Evolutionary conservation across 1,140 invertebrate genomes (phyloP).

Genomic region (Cyrtorhinus lividipennis): DNA sequence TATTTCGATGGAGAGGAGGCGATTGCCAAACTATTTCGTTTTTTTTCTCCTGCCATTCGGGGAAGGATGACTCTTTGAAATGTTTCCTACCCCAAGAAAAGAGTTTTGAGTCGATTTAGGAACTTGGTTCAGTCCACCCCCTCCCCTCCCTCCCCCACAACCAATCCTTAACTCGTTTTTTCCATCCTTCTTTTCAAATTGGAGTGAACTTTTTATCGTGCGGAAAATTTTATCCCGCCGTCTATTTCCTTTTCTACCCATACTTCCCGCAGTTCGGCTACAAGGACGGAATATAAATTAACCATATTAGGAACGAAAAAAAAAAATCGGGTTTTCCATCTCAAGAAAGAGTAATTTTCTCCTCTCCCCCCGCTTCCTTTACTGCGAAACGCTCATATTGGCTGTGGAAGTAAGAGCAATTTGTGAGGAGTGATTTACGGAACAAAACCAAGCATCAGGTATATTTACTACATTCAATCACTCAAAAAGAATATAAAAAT

Average conservation of each 20-base stretch:
- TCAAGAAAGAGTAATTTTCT: not conserved
- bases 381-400: no score
- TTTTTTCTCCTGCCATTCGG: not conserved
- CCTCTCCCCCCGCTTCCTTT: no score
- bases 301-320: not conserved
- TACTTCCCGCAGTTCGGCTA: not conserved
- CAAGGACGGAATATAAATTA: not conserved
- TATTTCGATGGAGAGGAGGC: not conserved
- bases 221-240: not conserved
- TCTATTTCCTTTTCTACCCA: not conserved
- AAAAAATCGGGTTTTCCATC: not conserved
- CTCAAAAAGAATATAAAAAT: no score
- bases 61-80: not conserved
- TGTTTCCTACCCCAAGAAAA: no score
- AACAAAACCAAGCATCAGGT: no score
- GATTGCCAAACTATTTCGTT: constrained; percentile 12
- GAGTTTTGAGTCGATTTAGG: not conserved
- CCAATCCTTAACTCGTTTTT: no score
- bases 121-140: not conserved
- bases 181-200: not conserved
- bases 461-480: no score
- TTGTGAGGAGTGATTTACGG: no score
- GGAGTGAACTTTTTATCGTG: not conserved
- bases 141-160: not conserved
- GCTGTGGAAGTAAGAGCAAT: no score